phyloP scores from a whole-genome alignment of 2,113 vertebrate species.

The Peucedramus taeniatus region DNA sequence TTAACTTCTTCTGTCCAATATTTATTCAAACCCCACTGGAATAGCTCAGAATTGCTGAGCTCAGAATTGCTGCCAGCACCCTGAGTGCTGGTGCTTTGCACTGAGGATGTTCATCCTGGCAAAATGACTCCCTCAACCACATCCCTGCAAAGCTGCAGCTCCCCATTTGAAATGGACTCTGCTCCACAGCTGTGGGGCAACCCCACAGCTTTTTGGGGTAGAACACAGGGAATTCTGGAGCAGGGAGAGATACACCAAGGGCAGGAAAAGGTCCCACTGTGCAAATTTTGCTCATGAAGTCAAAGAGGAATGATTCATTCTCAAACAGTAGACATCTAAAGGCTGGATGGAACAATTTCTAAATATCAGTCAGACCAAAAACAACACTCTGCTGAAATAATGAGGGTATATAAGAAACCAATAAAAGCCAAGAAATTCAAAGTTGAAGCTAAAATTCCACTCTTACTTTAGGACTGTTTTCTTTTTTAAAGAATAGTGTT shows the following conservation, averaged over 20 bases:
- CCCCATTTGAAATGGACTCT: not conserved
- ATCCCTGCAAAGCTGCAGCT: not conserved
- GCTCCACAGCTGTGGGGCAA: not conserved
- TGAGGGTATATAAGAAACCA: constrained; percentile 18
- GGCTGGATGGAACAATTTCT: constrained; percentile 33
- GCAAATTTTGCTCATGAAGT: not conserved
- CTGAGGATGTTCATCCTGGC: not conserved
- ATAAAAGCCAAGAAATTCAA: constrained; percentile 47
- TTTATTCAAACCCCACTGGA: not conserved
- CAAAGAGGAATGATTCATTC: constrained; percentile 37
- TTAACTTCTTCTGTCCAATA: not conserved
- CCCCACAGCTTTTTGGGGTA: not conserved
- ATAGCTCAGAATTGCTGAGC: not conserved
- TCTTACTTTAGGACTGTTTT: constrained; percentile 44
- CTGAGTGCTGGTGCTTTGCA: not conserved
- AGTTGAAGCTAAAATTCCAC: constrained; percentile 40
- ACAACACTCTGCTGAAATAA: constrained; percentile 41
- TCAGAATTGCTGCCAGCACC: not conserved
- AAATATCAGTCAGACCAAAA: constrained; percentile 53
- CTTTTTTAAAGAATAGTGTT: constrained; percentile 2
- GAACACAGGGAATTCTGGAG: not conserved
- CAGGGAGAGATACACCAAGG: not conserved
- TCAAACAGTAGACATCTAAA: constrained; percentile 46
- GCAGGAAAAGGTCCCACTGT: not conserved
- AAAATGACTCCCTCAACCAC: not conserved